Evolutionary conservation across 2,797 vertebrate genomes (phyloP), one percentile per base, ranked within the genome.

Genomic region (Cirrhinus molitorella): DNA sequence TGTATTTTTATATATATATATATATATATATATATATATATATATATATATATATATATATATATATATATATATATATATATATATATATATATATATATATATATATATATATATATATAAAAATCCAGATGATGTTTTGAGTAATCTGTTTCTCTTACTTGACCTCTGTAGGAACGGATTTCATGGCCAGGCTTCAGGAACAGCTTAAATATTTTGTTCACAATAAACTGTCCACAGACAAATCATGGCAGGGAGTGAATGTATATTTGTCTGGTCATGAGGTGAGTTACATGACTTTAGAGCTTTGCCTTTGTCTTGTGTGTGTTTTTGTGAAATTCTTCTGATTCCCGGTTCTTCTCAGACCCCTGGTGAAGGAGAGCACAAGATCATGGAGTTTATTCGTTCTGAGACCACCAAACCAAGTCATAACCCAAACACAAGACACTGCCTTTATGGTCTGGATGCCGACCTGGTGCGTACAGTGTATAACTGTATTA

Each of bases 381-480:
- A 99, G 83, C 98, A 99, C 88, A 99, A 99, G 94, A 99, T 99
- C 91, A 99, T 99, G 98, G 98, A 99, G 92, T 99, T 99, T 91
- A 99, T 99, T 89, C 96, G 98, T 90, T 97, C 97, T 3, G 97
- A 99, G 92, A 98, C 95, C 89, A 81, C 92, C 68, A 97, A 94
- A 83, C 94, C 96, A 4, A 92, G 92, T 91, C 97, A 99, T 86
- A 91, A 99, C 93, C 94, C 97, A 83, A 99, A 99, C 92, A 99
- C 97, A 81, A 95, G 98, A 70, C 98, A 99, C 89, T 99, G 98
- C 90, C 96, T 99, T n/a, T 99, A 99, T 51, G 98, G 98, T 87
- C 95, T 99, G 93, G 98, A 99, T 85, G 98, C 98, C 90, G 98
- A 99, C 88, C 94, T 99, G 97, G 98, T 99, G 96, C 9, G 95